Percentiles rank a stretch among this genome's conserved stretches.
Evolutionary conservation across 2,797 vertebrate genomes (phyloP).

Genomic region (Coregonus sp.): DNA sequence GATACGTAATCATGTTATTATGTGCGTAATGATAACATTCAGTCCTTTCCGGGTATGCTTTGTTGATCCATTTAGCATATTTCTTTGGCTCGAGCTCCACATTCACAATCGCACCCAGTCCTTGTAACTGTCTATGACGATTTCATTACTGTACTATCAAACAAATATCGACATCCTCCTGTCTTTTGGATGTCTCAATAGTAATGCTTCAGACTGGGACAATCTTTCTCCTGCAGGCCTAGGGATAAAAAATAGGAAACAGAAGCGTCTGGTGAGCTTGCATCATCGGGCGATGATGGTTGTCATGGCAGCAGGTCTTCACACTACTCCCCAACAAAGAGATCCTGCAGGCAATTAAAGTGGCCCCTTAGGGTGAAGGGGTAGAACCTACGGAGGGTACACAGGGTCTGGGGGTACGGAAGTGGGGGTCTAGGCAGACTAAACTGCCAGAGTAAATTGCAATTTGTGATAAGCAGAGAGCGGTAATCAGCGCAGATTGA

Average conservation of each 20-base stretch:
- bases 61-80: no score
- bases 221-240: neutral
- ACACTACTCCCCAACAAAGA: constrained; percentile 34
- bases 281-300: constrained; percentile 65
- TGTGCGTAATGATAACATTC: no score
- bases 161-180: constrained; percentile 16
- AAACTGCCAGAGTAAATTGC: constrained; percentile 28
- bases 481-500: constrained; percentile 56
- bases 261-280: constrained; percentile 41
- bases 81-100: no score
- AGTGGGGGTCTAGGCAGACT: constrained; percentile 5
- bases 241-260: constrained; percentile 20
- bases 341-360: constrained; percentile 63
- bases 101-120: no score
- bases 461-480: constrained; percentile 32
- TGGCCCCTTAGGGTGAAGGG: constrained; percentile 37
- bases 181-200: constrained; percentile 18
- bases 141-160: neutral
- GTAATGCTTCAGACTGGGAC: neutral
- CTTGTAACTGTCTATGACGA: no score
- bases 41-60: no score
- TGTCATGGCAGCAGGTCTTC: constrained; percentile 62
- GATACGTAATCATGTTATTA: no score
- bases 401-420: constrained; percentile 17
- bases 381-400: constrained; percentile 22